Evolutionary conservation across 2,888 invertebrate genomes (phyloP), one percentile per base, ranked within the genome.

Genomic region (Tiliacea aurago): DNA sequence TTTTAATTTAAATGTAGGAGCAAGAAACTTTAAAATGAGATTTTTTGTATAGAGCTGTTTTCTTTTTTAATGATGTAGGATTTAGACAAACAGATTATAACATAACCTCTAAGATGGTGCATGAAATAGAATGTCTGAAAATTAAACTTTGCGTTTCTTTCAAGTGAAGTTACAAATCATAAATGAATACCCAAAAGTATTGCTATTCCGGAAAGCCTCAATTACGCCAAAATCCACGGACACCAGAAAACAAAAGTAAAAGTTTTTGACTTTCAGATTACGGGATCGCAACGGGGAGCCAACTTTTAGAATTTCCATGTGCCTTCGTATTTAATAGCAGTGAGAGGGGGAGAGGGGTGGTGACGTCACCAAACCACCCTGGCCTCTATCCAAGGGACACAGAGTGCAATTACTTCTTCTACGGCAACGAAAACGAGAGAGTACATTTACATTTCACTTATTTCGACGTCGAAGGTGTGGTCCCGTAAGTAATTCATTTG

Each of bases 391-490:
- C 99, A 0, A 97, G 99, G 87, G 98, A 98, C 91, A 98, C 99
- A 10, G 98, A 98, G 93, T 99, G 99, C 93, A 98, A 99, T 96
- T 99, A 98, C 94, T 98, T 98, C 94, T 99, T 99, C 93, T 97
- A 98, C 90, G 99, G 98, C 33, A 97, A 97, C 80, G 95, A 96
- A 81, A 97, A 97, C 79, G 98, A 99, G 91, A 97, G 97, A 88
- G 97, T 98, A 70, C 98, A 98, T 90, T 96, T 99, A 84, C 98
- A 98, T 90, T 99, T 99, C 93, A 98, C 98, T 75, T 98, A 98
- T 94, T 99, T 99, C 91, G 99, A 99, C 92, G 98, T 99, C 37
- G 99, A 99, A 95, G 99, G 99, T 78, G 98, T 99, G 74, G 96
- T 97, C 85, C 99, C 99, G 99, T 99, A 97, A 98, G 98, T 97